phyloP scores from a whole-genome alignment of 2,113 vertebrate genomes.

The Actinemys pallida region DNA sequence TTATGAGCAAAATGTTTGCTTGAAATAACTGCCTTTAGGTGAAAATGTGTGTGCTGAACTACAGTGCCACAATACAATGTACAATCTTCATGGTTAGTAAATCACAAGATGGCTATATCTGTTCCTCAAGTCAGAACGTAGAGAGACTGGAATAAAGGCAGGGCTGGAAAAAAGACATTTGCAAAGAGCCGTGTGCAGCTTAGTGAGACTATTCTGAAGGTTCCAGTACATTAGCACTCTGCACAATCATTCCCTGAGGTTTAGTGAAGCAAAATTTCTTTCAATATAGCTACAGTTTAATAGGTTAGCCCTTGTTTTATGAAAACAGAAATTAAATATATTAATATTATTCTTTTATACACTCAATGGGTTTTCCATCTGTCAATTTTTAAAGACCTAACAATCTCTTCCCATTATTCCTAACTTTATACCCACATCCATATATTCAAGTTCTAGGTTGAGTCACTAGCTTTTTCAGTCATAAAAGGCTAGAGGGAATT shows the following conservation, averaged over 20 bases:
- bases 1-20: not conserved
- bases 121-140: not conserved
- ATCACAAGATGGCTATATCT: not conserved
- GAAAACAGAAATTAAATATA: not conserved
- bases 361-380: not conserved
- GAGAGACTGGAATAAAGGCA: not conserved
- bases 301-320: not conserved
- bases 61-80: not conserved
- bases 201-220: not conserved
- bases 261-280: not conserved
- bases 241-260: not conserved
- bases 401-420: not conserved
- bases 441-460: not conserved
- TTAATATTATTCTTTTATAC: not conserved
- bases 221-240: not conserved
- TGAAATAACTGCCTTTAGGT: accelerated
- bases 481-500: not conserved
- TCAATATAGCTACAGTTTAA: not conserved
- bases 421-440: not conserved
- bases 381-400: not conserved
- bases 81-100: not conserved
- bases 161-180: not conserved
- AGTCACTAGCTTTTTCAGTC: not conserved
- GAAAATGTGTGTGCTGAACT: not conserved
- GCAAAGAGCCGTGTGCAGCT: not conserved